Base-by-base conservation (phyloP, 2,797 vertebrate species). In the Zalophus californianus region DNA sequence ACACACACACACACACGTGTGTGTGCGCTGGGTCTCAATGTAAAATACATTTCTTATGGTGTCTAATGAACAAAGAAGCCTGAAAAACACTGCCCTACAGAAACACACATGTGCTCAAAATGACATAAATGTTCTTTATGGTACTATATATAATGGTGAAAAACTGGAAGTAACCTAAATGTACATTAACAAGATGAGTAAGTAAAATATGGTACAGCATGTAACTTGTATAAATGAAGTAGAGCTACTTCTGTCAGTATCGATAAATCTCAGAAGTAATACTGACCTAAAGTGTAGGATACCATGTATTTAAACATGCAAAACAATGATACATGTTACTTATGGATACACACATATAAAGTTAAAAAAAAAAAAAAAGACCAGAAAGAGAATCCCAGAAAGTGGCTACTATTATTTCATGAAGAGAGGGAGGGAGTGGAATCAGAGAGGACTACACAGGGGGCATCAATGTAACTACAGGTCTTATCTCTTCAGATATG, bases 151-250 rank as follows among this genome's bases (percentile, higher is more conserved):
- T 48, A 72, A 78, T 48, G 62, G 29, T 66, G 54, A 82, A 66
- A 89, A 84, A 70, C 27, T 85, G 62, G 23, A 96, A 96, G 86
- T 56, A 90, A 93, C 20, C 66, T 75, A 91, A 91, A 86, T 75
- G 27, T n/a, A 41, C 58, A 77, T 27, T 73, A 86, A 87, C 41
- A 52, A 82, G 77, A 94, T 77, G n/a, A 21, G 8, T 58, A 87
- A 29, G 58, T 66, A 77, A 91, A 87, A 94, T 44, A 60, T 21
- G 29, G n/a, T 87, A 66, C 32, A 66, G 66, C 8, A 50, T 38
- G 56, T 68, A 58, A 58, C 38, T 52, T 72, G 8, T 54, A 78
- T 35, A 78, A 89, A 62, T 60, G 29, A 78, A 92, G 60, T 7
- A 79, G 2, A 93, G 44, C 44, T 80, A 96, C 29, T 86, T 64